Conservation (phyloP, 2,797 vertebrate genomes). For the Ceryle rudis region DNA sequence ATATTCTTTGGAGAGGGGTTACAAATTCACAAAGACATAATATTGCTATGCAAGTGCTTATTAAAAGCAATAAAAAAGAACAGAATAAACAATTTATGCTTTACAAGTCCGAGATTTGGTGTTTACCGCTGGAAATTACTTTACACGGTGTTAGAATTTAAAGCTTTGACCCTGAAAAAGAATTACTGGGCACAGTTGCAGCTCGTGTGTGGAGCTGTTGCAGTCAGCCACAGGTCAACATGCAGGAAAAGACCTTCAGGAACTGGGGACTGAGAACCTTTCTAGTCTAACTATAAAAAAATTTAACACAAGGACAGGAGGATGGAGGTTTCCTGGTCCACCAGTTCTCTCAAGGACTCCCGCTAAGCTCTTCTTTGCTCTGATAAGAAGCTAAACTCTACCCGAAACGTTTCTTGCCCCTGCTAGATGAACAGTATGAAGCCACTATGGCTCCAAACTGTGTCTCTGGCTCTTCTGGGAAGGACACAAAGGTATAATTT, state of each 20-base stretch:
- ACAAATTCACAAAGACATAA: neutral
- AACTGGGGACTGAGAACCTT: neutral
- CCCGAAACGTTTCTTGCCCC: neutral
- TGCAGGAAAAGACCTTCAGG: neutral
- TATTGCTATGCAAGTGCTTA: neutral
- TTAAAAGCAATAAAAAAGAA: neutral
- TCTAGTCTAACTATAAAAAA: neutral
- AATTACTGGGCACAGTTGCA: neutral
- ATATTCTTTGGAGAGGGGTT: neutral
- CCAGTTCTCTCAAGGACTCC: neutral
- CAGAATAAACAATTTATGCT: neutral
- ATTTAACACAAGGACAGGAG: neutral
- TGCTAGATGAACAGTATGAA: neutral
- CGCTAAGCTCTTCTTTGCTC: neutral
- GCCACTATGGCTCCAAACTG: constrained; percentile 29
- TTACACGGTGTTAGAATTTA: neutral
- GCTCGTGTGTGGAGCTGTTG: accelerated
- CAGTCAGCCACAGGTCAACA: neutral
- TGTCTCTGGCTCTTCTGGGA: constrained; percentile 57
- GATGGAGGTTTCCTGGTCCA: neutral
- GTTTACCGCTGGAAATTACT: neutral
- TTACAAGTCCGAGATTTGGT: neutral
- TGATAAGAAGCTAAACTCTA: neutral
- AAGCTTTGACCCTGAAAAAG: neutral
- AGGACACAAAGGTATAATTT: constrained; percentile 64